Evolutionary conservation across 2,888 invertebrate species (phyloP).

Genomic region (Hydrotaea cyrtoneurina): DNA sequence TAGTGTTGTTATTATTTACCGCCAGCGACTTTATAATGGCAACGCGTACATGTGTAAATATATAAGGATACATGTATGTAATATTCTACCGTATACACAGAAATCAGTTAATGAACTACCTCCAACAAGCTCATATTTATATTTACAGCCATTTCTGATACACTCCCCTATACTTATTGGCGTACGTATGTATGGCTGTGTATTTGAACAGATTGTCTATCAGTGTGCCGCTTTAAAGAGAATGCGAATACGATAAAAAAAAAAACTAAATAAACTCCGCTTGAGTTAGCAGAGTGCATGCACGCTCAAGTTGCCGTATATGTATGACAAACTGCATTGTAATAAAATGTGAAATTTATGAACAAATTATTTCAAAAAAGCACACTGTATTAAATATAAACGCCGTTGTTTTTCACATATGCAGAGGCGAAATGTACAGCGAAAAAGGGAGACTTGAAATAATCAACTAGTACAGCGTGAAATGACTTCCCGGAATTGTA

Average conservation of each 20-base stretch:
- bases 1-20: constrained; percentile 23
- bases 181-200: background rate
- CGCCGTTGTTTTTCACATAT: background rate
- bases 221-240: background rate
- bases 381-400: background rate
- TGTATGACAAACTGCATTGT: constrained; percentile 1
- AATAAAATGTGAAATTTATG: background rate
- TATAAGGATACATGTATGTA: background rate
- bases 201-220: background rate
- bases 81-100: background rate
- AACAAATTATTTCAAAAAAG: background rate
- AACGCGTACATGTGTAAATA: background rate
- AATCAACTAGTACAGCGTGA: no score
- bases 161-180: background rate
- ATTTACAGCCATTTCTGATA: background rate
- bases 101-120: constrained; percentile 50
- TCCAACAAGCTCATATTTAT: background rate
- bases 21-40: background rate
- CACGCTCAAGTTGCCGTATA: background rate
- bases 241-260: no score
- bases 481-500: no score
- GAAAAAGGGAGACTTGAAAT: no score
- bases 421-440: background rate
- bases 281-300: constrained; percentile 45
- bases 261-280: constrained; percentile 55